These are phyloP conservation scores for Prorops nasuta DNA, from an alignment of 1,140 invertebrate genomes.

Conservation along the genomic window DNA sequence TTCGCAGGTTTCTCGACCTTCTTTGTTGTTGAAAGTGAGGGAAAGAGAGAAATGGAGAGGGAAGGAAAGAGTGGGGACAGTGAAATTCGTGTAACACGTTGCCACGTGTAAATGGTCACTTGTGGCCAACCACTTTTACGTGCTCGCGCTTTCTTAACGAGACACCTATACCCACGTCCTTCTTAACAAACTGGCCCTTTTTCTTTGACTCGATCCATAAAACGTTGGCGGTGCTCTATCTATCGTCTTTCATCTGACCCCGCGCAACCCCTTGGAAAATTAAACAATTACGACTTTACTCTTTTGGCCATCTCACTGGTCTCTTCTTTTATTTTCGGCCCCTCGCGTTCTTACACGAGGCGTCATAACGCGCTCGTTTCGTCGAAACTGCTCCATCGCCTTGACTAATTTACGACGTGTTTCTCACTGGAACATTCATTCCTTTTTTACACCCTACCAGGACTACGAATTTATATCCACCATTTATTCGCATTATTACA, in stretches of 20 bases:
- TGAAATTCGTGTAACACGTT: slow-evolving; percentile 20
- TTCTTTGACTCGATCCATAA: slow-evolving; percentile 7
- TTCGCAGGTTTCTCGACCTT: no score
- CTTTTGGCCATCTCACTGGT: slow-evolving; percentile 2
- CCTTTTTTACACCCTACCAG: no score
- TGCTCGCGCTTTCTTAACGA: slow-evolving; percentile 21
- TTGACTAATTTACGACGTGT: no score
- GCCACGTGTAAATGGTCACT: slow-evolving; percentile 17
- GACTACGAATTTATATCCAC: no score
- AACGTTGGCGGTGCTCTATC: slow-evolving; percentile 16
- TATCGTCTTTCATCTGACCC: slow-evolving; percentile 29
- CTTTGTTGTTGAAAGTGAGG: no score
- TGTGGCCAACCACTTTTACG: slow-evolving; percentile 19
- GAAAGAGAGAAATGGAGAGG: no score
- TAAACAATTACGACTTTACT: slow-evolving; percentile 29
- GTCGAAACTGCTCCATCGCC: background rate
- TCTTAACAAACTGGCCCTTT: slow-evolving; percentile 9
- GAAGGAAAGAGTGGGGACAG: no score
- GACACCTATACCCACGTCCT: slow-evolving; percentile 19
- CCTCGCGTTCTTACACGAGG: background rate
- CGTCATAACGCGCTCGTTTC: slow-evolving; percentile 2
- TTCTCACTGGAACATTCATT: no score
- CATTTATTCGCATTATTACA: no score
- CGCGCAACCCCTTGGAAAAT: slow-evolving; percentile 18
- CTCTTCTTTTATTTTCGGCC: slow-evolving; percentile 7